Evolutionary conservation across 2,113 vertebrate species (phyloP).

Genomic region (Campylomormyrus numenius): DNA sequence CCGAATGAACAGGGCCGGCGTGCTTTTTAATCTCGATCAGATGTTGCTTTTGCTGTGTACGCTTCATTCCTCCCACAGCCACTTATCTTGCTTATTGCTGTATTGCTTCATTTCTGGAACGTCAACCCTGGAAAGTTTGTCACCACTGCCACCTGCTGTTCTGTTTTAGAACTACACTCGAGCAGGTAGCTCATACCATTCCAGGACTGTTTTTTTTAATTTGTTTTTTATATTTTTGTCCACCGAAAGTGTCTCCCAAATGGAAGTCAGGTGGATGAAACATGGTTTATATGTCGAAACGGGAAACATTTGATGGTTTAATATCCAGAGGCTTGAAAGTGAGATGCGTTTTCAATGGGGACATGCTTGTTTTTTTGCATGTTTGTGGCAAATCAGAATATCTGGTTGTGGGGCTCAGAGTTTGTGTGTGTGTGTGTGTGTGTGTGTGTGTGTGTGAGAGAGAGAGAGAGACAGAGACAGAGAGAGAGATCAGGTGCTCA

Average conservation of each 20-base stretch:
- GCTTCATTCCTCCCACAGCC: background rate
- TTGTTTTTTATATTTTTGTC: background rate
- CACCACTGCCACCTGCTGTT: constrained; percentile 39
- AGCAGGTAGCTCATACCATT: background rate
- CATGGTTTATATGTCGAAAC: background rate
- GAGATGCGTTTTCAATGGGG: background rate
- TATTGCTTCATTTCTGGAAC: background rate
- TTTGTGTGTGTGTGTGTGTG: too few species aligned
- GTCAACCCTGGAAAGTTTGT: background rate
- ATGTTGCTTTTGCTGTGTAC: background rate
- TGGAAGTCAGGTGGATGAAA: background rate
- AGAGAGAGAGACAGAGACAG: too few species aligned
- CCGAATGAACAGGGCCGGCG: background rate
- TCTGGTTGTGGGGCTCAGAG: background rate
- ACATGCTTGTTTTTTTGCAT: background rate
- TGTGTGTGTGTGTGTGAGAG: too few species aligned
- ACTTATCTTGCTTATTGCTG: constrained; percentile 17
- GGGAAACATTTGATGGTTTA: background rate
- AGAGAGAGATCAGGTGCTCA: background rate
- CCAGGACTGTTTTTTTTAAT: background rate
- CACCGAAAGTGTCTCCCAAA: background rate
- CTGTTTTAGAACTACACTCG: background rate
- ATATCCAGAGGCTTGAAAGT: background rate
- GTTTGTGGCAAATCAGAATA: background rate
- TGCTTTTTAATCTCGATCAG: background rate